Percentiles rank a stretch among this genome's conserved stretches.
These are phyloP conservation scores for Coelopa frigida DNA, from an alignment of 1,140 invertebrate genomes.

Conservation along the genomic window DNA sequence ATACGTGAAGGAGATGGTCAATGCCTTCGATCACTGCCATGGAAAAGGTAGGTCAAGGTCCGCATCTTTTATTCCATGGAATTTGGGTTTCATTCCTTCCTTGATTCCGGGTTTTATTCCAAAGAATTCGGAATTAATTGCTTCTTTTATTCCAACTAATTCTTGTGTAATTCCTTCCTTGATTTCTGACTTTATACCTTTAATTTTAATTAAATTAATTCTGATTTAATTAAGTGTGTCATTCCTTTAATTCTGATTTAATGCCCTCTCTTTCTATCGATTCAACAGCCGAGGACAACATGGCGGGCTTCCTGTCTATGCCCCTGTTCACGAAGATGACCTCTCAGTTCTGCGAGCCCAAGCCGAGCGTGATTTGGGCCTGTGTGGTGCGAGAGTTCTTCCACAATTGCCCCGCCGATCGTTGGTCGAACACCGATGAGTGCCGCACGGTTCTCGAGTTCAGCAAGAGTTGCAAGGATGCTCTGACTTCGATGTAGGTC, in stretches of 20 bases:
- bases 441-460: slow-evolving; percentile 22
- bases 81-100: no score
- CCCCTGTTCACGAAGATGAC: slow-evolving; percentile 17
- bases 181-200: no score
- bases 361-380: slow-evolving; percentile 22
- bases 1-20: slow-evolving; percentile 33
- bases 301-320: slow-evolving; percentile 23
- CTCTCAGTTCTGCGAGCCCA: slow-evolving; percentile 22
- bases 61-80: no score
- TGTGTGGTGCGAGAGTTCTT: slow-evolving; percentile 35
- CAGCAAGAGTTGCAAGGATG: slow-evolving; percentile 23
- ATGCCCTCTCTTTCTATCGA: no score
- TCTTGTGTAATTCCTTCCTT: no score
- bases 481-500: slow-evolving; percentile 23
- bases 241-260: neutral
- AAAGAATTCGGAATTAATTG: no score
- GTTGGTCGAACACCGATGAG: slow-evolving; percentile 25
- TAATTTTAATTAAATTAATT: no score
- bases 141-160: no score
- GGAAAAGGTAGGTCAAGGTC: slow-evolving; percentile 19
- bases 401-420: slow-evolving; percentile 27
- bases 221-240: no score
- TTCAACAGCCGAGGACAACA: slow-evolving; percentile 18
- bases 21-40: slow-evolving; percentile 31
- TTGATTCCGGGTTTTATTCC: no score